Evolutionary conservation across 2,113 vertebrate species (phyloP).

Genomic region (Pseudopodoces humilis): DNA sequence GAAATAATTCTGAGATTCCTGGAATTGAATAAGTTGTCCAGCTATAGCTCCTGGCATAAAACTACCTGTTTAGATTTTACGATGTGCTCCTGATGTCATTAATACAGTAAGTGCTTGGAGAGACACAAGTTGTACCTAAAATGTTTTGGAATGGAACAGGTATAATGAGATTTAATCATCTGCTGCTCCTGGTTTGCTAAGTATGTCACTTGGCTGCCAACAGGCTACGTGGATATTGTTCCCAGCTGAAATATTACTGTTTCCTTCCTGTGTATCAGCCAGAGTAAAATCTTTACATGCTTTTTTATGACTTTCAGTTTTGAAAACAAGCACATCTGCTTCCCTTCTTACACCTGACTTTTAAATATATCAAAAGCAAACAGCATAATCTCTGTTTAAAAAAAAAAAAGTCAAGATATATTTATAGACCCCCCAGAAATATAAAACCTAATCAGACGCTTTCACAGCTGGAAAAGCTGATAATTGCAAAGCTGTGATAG

Average conservation of each 20-base stretch:
- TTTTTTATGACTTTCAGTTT: slow-evolving; percentile 39
- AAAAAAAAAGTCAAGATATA: slow-evolving; percentile 30
- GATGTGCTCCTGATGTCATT: slow-evolving; percentile 65
- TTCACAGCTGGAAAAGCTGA: slow-evolving; percentile 70
- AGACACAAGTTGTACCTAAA: slow-evolving; percentile 64
- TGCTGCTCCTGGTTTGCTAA: slow-evolving; percentile 49
- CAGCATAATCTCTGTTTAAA: slow-evolving; percentile 37
- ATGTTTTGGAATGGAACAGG: slow-evolving; percentile 65
- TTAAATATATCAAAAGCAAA: slow-evolving; percentile 59
- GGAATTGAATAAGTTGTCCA: slow-evolving; percentile 53
- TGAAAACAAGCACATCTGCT: slow-evolving; percentile 61
- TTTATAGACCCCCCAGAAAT: slow-evolving; percentile 60
- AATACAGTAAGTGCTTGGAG: slow-evolving; percentile 67
- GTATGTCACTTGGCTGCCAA: slow-evolving; percentile 35
- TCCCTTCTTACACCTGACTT: slow-evolving; percentile 57
- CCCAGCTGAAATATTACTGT: slow-evolving; percentile 12
- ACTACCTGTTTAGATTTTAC: slow-evolving; percentile 68
- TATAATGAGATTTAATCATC: slow-evolving; percentile 62
- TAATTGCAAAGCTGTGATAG: slow-evolving; percentile 64
- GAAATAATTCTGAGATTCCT: slow-evolving; percentile 64
- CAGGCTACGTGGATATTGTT: slow-evolving; percentile 1
- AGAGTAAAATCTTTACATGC: slow-evolving; percentile 16
- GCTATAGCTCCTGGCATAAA: slow-evolving; percentile 67
- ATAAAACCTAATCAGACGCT: slow-evolving; percentile 67
- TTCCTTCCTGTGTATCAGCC: slow-evolving; percentile 45